Evolutionary conservation across 2,797 vertebrate genomes (phyloP).

Genomic region (Galaxias olidus): DNA sequence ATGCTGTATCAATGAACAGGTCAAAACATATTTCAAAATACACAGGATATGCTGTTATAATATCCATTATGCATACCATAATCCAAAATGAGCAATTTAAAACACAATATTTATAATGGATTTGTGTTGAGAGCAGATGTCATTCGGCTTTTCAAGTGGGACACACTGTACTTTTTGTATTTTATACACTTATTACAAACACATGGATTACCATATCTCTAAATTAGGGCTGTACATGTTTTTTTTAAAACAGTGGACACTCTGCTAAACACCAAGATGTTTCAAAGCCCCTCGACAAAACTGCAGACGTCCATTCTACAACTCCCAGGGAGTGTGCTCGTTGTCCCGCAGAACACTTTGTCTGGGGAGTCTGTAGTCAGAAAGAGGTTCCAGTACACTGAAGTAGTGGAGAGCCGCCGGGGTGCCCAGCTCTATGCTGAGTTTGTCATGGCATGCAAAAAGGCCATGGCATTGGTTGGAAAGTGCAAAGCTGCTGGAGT

Average conservation of each 20-base stretch:
- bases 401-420: conserved; percentile 72
- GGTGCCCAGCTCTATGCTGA: conserved; percentile 80
- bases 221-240: not conserved
- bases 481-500: conserved; percentile 72
- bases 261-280: conserved; percentile 81
- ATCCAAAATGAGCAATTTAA: too few species aligned
- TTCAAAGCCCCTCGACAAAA: conserved; percentile 70
- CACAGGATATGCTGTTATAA: not conserved
- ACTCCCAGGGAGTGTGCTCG: conserved; percentile 81
- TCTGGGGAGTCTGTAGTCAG: conserved; percentile 72
- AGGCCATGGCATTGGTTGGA: conserved; percentile 66
- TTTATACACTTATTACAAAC: too few species aligned
- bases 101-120: too few species aligned
- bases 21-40: too few species aligned
- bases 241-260: conserved; percentile 67
- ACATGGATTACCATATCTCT: too few species aligned
- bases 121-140: too few species aligned
- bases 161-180: too few species aligned
- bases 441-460: conserved; percentile 79
- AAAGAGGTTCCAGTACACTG: conserved; percentile 76
- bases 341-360: conserved; percentile 87
- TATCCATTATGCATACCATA: not conserved
- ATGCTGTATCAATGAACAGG: not conserved
- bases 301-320: conserved; percentile 79
- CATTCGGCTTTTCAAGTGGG: too few species aligned